A percentile compares a stretch with the other conserved stretches of the same genome.
Evolutionary conservation across 2,888 invertebrate species (phyloP).

Genomic region (Drosophila peninsularis): DNA sequence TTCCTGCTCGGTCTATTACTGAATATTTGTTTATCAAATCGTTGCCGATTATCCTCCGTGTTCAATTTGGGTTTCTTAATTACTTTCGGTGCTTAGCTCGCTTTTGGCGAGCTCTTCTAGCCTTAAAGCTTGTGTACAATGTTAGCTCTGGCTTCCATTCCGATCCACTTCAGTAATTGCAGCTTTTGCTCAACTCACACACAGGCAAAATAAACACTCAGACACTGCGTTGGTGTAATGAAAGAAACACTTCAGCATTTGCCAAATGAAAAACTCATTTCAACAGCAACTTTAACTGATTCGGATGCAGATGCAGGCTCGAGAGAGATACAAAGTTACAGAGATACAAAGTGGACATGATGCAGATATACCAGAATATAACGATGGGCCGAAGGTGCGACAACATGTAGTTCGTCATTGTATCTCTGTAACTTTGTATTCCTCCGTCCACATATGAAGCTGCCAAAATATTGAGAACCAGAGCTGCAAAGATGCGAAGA

Average conservation of each 20-base stretch:
- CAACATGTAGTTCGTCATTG: too few relatives aligned
- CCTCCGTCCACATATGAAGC: too few relatives aligned
- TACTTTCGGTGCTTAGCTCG: constrained; percentile 1
- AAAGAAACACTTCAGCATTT: constrained; percentile 33
- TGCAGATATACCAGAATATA: background rate
- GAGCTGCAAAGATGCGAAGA: background rate
- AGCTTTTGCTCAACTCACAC: constrained; percentile 1
- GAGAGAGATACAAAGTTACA: background rate
- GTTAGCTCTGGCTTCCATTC: background rate
- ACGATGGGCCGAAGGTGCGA: background rate
- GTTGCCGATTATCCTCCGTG: constrained; percentile 4
- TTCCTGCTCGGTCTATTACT: background rate
- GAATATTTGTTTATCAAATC: background rate
- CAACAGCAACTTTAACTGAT: constrained; percentile 15
- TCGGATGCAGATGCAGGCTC: constrained; percentile 5
- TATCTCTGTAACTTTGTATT: too few relatives aligned
- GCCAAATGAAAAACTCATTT: constrained; percentile 48
- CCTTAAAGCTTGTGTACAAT: background rate
- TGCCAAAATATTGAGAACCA: background rate
- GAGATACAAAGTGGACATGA: background rate
- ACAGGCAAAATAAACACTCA: constrained; percentile 1
- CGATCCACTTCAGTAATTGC: constrained; percentile 14
- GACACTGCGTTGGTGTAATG: background rate
- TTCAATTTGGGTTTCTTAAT: constrained; percentile 2
- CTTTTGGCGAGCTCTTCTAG: background rate